Base-by-base conservation (phyloP, 2,888 invertebrate species). In the Dusona sp. region DNA sequence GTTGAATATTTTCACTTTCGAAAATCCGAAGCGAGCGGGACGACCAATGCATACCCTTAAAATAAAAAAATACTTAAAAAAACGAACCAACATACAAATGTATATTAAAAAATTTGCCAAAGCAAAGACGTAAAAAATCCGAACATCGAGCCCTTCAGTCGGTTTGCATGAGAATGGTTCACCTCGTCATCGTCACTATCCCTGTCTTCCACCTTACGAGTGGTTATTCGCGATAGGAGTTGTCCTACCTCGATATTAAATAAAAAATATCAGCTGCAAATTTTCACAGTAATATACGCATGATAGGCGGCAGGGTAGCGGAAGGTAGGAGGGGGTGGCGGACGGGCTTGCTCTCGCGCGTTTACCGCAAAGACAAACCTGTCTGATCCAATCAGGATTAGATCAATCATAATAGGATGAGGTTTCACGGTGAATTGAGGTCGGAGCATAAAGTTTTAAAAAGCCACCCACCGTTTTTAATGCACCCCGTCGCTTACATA, bases 391-490 rank as follows among this genome's bases (percentile, higher is more conserved):
- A 93, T 92, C 91, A 92, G 90, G 90, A 91, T 92, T 92, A 92
- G 90, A 91, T 92, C 89, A 88, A 92, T 92, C 92, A 92, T 93
- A 93, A 94, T 93, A 90, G 92, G 92, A 94, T 94, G 92, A 94
- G 92, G 92, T 93, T 93, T 93, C 91, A 93, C 90, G 93, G 91
- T 91, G 92, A 92, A 93, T 93, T 91, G 91, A 92, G 91, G 90
- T 92, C 90, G 90, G 91, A 51, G 85, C 54, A 79, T 89, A 91
- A 90, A 92, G 92, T 92, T 93, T 93, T 93, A 93, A 93, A 94
- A 93, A 94, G 92, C 92, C 92, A 93, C 91, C 91, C 90, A 91
- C 92, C 91, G 92, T 90, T 89, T 92, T 92, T 90, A 92, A 88
- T 81, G 88, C 90, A 89, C 90, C 91, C 91, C 88, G 90, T 84